Percentiles rank a stretch among this genome's conserved stretches.
Evolutionary conservation across 2,113 vertebrate genomes (phyloP).

Genomic region (Morone saxatilis): DNA sequence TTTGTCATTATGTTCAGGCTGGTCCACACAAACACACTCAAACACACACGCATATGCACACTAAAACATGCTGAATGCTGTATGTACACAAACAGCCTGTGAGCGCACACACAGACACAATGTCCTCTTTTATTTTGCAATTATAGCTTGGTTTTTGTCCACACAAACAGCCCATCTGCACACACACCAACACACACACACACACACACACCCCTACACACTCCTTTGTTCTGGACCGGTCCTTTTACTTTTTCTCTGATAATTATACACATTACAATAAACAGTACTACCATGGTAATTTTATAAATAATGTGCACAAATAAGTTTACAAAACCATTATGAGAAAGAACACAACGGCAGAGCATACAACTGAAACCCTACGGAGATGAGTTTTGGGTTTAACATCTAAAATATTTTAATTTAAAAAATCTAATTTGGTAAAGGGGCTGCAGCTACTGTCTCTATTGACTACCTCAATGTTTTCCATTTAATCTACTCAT

Average conservation of each 20-base stretch:
- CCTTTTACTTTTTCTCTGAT: neutral
- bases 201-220: neutral
- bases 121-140: conserved; percentile 30
- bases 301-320: neutral
- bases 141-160: conserved; percentile 8
- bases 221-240: conserved; percentile 5
- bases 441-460: too few species aligned
- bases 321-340: neutral
- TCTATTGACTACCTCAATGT: too few species aligned
- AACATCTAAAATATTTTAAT: neutral
- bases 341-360: neutral
- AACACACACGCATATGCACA: conserved; percentile 18
- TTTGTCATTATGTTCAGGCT: conserved; percentile 41
- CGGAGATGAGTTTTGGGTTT: neutral
- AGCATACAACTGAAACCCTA: too few species aligned
- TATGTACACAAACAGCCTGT: neutral
- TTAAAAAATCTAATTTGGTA: neutral
- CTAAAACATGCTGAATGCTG: neutral
- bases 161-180: neutral
- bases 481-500: neutral
- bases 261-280: neutral
- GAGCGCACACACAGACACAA: neutral
- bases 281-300: neutral
- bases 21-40: conserved; percentile 12
- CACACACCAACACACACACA: conserved; percentile 10